Conservation (phyloP, 2,888 invertebrate species). For the Ophioninae sp. region DNA sequence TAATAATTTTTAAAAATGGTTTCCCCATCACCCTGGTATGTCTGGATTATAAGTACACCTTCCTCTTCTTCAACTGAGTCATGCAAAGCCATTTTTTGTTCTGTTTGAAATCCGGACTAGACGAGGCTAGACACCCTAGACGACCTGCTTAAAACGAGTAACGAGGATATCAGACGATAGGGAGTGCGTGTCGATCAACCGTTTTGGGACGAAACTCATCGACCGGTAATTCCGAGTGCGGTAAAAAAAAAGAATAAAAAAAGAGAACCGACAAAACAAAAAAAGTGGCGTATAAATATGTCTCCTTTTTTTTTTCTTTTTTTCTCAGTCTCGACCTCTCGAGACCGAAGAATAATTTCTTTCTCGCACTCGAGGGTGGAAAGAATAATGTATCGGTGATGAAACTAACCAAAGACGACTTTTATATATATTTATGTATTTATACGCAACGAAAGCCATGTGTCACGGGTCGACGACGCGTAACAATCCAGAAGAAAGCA, state of each 20-base stretch:
- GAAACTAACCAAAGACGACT: constrained; percentile 37
- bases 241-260: constrained; percentile 14
- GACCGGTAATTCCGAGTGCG: constrained; percentile 47
- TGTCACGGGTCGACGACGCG: constrained; percentile 52
- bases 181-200: constrained; percentile 56
- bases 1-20: no score
- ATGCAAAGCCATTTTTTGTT: no score
- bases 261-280: constrained; percentile 22
- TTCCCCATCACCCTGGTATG: no score
- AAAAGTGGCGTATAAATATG: constrained; percentile 28
- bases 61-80: no score
- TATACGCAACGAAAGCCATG: constrained; percentile 39
- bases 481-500: constrained; percentile 42
- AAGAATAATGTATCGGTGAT: constrained; percentile 43
- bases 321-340: constrained; percentile 35
- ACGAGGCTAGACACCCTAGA: no score
- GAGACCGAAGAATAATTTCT: constrained; percentile 57
- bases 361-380: constrained; percentile 55
- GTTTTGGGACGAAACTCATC: constrained; percentile 61
- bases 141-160: not conserved
- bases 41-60: no score
- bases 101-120: no score
- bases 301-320: constrained; percentile 30
- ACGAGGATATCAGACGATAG: constrained; percentile 20
- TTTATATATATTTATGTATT: constrained; percentile 2